phyloP scores from a whole-genome alignment of 2,797 vertebrate genomes.

The Sebastes elongatus region DNA sequence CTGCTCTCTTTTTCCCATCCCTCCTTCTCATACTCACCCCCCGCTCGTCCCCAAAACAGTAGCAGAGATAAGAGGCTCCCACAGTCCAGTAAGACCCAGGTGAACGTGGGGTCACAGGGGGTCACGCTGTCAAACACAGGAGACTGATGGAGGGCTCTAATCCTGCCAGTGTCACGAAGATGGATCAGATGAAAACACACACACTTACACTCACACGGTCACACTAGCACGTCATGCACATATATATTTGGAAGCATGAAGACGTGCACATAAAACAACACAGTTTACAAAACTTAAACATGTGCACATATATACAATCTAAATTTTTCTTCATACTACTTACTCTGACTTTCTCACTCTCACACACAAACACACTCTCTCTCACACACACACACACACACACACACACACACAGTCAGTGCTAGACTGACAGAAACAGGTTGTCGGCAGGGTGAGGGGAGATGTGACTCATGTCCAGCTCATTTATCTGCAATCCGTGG shows the following conservation, averaged over 20 bases:
- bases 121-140: constrained; percentile 65
- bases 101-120: constrained; percentile 58
- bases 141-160: constrained; percentile 75
- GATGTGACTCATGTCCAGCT: constrained; percentile 73
- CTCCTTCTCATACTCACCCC: background rate
- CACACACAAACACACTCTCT: constrained; percentile 60
- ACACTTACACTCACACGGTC: background rate
- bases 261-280: background rate
- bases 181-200: constrained; percentile 81
- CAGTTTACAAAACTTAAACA: background rate
- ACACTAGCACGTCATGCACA: background rate
- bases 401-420: constrained; percentile 57
- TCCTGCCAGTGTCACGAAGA: constrained; percentile 80
- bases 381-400: constrained; percentile 67
- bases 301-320: background rate
- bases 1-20: background rate
- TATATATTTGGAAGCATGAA: background rate
- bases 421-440: constrained; percentile 78
- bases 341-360: constrained; percentile 30
- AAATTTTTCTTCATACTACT: background rate
- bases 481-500: constrained; percentile 63
- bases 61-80: constrained; percentile 72
- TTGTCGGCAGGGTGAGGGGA: constrained; percentile 68
- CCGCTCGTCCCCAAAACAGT: constrained; percentile 43
- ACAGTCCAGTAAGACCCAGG: constrained; percentile 65